A percentile compares a stretch with the other conserved stretches of the same genome.
Evolutionary conservation across 2,888 invertebrate species (phyloP).

Genomic region (Halocaridina rubra): DNA sequence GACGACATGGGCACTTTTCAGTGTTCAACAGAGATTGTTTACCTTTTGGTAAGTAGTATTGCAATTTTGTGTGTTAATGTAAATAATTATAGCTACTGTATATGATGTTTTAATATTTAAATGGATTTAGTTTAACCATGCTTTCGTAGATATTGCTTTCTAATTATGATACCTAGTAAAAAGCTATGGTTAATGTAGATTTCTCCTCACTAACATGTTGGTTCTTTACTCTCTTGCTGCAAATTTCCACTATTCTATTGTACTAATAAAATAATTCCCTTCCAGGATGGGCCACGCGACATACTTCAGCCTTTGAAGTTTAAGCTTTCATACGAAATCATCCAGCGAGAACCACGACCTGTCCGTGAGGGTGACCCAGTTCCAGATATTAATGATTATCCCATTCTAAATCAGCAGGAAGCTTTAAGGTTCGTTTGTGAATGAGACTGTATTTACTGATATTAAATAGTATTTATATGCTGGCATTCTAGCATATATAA

Average conservation of each 20-base stretch:
- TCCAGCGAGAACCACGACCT: slow-evolving; percentile 75
- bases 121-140: too few relatives aligned
- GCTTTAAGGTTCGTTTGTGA: slow-evolving; percentile 76
- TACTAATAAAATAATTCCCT: not conserved
- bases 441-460: too few relatives aligned
- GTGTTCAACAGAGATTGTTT: slow-evolving; percentile 84
- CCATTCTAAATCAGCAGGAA: slow-evolving; percentile 88
- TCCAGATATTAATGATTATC: slow-evolving; percentile 81
- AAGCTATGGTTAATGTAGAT: too few relatives aligned
- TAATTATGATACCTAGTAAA: too few relatives aligned
- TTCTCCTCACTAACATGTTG: too few relatives aligned
- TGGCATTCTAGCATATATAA: too few relatives aligned
- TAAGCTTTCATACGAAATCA: slow-evolving; percentile 84
- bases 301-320: slow-evolving; percentile 90
- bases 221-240: not conserved
- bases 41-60: slow-evolving; percentile 76
- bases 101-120: too few relatives aligned
- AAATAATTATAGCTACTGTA: too few relatives aligned
- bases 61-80: not conserved
- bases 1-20: slow-evolving; percentile 69
- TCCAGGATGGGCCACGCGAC: slow-evolving; percentile 82
- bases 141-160: too few relatives aligned
- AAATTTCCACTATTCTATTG: not conserved
- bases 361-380: slow-evolving; percentile 72
- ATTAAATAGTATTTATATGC: too few relatives aligned